These are phyloP conservation scores for rabbit (Oryctolagus cuniculus) DNA, from an alignment of 2,113 vertebrate species.

Conservation along the genomic window mOryCun1.1 NC_091439.1:45008001-45008500, in stretches of 20 bases:
- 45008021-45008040: background rate
- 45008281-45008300: background rate
- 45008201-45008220: background rate
- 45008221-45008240: background rate
- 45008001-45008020: background rate
- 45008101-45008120: background rate
- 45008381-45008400: background rate
- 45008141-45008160: background rate
- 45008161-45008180: background rate
- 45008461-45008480: background rate
- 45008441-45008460: background rate
- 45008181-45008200: background rate
- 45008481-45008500: no score
- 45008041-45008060: background rate
- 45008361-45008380: slow-evolving; percentile 6
- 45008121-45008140: background rate
- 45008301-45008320: background rate
- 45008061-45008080: background rate
- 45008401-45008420: slow-evolving; percentile 18
- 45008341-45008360: slow-evolving; percentile 2
- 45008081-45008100: background rate
- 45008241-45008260: background rate
- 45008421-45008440: background rate
- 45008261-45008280: background rate
- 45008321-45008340: background rate